phyloP scores from a whole-genome alignment of 2,113 vertebrate genomes.

The Atlantisia rogersi region DNA sequence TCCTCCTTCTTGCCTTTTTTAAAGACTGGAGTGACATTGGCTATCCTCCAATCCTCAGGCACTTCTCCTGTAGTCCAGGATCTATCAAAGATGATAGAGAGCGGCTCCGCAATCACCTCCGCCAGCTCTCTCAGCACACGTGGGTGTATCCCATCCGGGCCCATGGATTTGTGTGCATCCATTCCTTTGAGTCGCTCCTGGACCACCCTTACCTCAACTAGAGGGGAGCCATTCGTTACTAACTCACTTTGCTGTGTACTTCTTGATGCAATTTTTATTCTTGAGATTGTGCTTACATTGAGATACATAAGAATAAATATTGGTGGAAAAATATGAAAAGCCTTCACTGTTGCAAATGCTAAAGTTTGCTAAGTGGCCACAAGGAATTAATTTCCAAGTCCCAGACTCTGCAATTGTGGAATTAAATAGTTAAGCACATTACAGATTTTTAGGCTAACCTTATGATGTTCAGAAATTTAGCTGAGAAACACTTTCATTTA shows the following conservation, averaged over 20 bases:
- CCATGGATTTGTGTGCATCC: too few relatives aligned
- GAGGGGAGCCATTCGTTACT: too few relatives aligned
- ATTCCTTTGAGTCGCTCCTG: too few relatives aligned
- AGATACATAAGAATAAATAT: neutral
- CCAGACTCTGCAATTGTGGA: neutral
- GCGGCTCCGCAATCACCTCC: too few relatives aligned
- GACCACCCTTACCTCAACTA: too few relatives aligned
- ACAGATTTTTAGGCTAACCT: neutral
- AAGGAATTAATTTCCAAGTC: neutral
- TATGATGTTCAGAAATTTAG: rapidly evolving
- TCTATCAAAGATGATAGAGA: too few relatives aligned
- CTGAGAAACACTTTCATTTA: neutral
- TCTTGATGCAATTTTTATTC: neutral
- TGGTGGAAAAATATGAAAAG: neutral
- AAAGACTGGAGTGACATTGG: too few relatives aligned
- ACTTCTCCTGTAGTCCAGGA: too few relatives aligned
- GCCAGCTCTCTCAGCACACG: too few relatives aligned
- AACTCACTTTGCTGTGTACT: neutral
- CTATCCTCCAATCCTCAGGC: too few relatives aligned
- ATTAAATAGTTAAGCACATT: neutral
- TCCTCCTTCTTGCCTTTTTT: too few relatives aligned
- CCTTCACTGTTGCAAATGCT: neutral
- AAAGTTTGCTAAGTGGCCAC: neutral
- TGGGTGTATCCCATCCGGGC: too few relatives aligned
- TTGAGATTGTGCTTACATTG: neutral